phyloP scores from a whole-genome alignment of 2,113 vertebrate species.

The Cathartes aura region DNA sequence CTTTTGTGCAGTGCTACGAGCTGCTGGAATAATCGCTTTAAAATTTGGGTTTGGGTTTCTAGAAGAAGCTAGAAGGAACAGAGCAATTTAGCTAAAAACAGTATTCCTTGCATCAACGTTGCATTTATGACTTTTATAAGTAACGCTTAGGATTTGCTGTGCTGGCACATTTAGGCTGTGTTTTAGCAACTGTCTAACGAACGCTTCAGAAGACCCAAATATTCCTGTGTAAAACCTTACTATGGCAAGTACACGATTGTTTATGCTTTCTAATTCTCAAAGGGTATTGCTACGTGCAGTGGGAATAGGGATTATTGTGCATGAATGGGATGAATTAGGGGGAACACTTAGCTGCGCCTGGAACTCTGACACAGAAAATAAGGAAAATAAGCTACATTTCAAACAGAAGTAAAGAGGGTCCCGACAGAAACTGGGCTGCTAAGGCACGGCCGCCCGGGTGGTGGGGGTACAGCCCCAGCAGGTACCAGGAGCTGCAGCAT shows the following conservation, averaged over 20 bases:
- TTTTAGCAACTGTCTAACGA: not conserved
- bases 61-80: not conserved
- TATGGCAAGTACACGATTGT: accelerated
- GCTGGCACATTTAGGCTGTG: not conserved
- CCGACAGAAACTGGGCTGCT: accelerated
- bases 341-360: not conserved
- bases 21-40: not conserved
- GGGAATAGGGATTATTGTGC: not conserved
- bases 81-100: not conserved
- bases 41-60: not conserved
- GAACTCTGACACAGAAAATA: not conserved
- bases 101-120: not conserved
- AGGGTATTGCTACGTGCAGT: not conserved
- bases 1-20: not conserved
- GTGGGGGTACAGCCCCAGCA: accelerated
- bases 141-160: not conserved
- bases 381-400: not conserved
- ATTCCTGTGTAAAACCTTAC: not conserved
- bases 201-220: not conserved
- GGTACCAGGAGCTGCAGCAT: accelerated
- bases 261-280: not conserved
- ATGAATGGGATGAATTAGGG: not conserved
- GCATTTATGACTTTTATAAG: not conserved
- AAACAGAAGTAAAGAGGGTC: not conserved
- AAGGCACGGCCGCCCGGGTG: accelerated